phyloP scores from a whole-genome alignment of 1,140 invertebrate genomes.

The Lasaia peninsularis region DNA sequence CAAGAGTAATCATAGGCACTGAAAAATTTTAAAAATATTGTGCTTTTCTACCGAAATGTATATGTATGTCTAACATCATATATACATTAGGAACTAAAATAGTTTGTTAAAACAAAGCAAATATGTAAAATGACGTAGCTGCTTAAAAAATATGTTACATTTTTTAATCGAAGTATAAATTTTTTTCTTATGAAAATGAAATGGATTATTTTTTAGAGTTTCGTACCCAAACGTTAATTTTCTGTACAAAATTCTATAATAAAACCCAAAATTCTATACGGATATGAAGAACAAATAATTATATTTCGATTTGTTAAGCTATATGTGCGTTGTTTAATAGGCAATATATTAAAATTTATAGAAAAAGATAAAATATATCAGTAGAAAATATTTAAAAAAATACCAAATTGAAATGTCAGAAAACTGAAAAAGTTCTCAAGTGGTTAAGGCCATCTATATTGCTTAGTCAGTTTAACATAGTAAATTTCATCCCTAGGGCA shows the following conservation, averaged over 20 bases:
- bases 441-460: constrained; percentile 50
- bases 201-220: no score
- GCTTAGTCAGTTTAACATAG: constrained; percentile 41
- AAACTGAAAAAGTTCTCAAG: constrained; percentile 10
- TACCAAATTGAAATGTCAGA: constrained; percentile 23
- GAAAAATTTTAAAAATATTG: constrained; percentile 16
- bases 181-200: no score
- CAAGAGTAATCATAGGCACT: constrained; percentile 45
- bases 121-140: background rate
- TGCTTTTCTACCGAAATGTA: background rate
- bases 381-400: constrained; percentile 35
- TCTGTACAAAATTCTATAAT: no score
- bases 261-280: no score
- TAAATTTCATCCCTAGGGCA: no score
- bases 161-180: no score
- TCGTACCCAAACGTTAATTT: no score
- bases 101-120: background rate
- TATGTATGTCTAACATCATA: background rate
- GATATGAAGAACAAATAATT: no score
- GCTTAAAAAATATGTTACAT: no score
- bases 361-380: background rate
- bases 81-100: background rate
- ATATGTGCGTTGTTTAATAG: no score
- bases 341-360: no score
- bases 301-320: no score